Conservation (phyloP, 2,113 vertebrate species). For the Rhabdornis inornatus region DNA sequence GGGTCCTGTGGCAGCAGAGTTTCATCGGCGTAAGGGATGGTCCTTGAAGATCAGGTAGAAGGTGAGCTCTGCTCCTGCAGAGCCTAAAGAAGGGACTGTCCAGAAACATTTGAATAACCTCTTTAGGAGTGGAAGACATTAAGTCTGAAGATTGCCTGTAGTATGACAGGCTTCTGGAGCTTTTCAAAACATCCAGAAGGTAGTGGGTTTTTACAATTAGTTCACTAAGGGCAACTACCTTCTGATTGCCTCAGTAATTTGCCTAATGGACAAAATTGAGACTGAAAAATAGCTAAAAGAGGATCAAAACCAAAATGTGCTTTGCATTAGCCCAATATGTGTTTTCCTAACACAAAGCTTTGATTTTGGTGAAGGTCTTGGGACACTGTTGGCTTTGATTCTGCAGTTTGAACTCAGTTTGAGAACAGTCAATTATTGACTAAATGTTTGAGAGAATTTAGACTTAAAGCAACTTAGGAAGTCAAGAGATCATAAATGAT, state of each 20-base stretch:
- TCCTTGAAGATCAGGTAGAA: neutral
- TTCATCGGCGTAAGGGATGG: accelerated
- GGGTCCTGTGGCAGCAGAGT: neutral
- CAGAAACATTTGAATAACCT: neutral
- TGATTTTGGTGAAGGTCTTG: neutral
- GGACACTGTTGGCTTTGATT: neutral
- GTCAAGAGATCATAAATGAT: neutral
- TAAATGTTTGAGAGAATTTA: neutral
- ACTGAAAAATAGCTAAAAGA: neutral
- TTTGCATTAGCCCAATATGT: neutral
- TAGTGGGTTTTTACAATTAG: neutral
- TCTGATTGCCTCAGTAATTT: neutral
- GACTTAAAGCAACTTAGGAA: neutral
- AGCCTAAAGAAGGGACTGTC: neutral
- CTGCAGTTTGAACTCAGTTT: neutral
- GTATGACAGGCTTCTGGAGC: neutral
- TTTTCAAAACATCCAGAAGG: neutral
- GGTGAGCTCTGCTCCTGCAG: neutral
- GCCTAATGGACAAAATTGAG: neutral
- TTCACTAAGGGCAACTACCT: neutral
- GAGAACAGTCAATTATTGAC: neutral
- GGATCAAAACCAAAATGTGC: neutral
- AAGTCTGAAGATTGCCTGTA: neutral
- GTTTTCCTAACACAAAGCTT: neutral
- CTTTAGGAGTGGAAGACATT: neutral